Conservation (phyloP, 2,797 vertebrate genomes). For the Philypnodon macrostomus region DNA sequence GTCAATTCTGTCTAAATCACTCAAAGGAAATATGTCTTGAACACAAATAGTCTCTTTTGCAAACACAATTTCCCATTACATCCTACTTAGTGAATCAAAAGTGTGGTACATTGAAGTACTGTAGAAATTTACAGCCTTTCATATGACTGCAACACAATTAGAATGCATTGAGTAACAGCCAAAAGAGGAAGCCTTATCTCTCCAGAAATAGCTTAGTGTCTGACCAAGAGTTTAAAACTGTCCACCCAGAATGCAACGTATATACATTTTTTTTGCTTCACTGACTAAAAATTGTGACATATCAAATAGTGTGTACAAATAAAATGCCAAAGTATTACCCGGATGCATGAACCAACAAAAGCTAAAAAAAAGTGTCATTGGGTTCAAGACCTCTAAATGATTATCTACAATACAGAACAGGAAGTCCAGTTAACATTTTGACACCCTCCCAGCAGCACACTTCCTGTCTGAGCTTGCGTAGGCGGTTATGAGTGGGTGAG, state of each 20-base stretch:
- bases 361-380: too few species aligned
- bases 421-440: conserved; percentile 44
- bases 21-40: background rate
- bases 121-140: too few species aligned
- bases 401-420: too few species aligned
- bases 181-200: conserved; percentile 6
- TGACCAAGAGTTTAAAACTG: background rate
- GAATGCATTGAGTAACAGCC: background rate
- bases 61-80: background rate
- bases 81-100: background rate
- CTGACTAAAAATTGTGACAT: too few species aligned
- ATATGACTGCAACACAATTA: background rate
- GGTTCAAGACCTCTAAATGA: too few species aligned
- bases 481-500: background rate
- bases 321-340: too few species aligned
- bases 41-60: background rate
- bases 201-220: background rate
- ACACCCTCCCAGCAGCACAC: conserved; percentile 30
- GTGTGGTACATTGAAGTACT: too few species aligned
- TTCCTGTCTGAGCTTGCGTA: conserved; percentile 45
- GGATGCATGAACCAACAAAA: too few species aligned
- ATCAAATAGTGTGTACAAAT: too few species aligned
- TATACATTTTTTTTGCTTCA: too few species aligned
- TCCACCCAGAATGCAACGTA: background rate
- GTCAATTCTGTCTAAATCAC: background rate